Base-by-base conservation (phyloP, 2,797 vertebrate genomes). In the Carcharodon carcharias region DNA sequence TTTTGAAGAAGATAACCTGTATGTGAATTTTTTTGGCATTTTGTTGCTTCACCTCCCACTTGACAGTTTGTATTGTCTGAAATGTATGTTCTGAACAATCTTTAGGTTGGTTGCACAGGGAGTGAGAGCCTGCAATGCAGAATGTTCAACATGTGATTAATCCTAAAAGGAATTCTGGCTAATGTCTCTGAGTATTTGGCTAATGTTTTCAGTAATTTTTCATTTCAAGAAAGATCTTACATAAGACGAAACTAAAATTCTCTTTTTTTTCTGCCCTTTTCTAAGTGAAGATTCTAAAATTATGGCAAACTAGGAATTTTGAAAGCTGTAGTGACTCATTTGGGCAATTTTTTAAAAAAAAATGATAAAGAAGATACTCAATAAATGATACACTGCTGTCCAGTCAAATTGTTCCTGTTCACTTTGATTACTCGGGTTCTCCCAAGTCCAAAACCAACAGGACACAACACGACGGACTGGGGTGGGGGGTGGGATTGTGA, bases 1-100 rank as follows among this genome's bases (percentile, higher is more conserved):
- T 67, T 93, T 40, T 93, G 61, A 61, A 67, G n/a, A 93, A 67
- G 91, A 67, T 67, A 92, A 65, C 89, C 89, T 65, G 18, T 1
- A 31, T 65, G n/a, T 93, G 91, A 40, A 45, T 93, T 67, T 63
- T 40, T 93, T 93, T 93, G 91, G n/a, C 91, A 23, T 67, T 67
- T 65, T 45, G 61, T 93, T 93, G 61, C 21, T 63, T 65, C n/a
- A 61, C 61, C 61, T 93, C 14, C 18, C 40, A 21, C 18, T 93
- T 93, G 61, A 65, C 18, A 40, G n/a, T n/a, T 93, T 67, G 58
- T 92, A 92, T 92, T 92, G 61, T 21, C 91, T 65, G 58, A n/a
- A 40, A 16, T 93, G 23, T 67, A 45, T 65, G 91, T 67, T 93
- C 61, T 65, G 91, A 93, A 23, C n/a, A 45, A 40, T 65, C 88